Base-by-base conservation (phyloP, 1,140 invertebrate genomes). In the Hormaphis cornu region DNA sequence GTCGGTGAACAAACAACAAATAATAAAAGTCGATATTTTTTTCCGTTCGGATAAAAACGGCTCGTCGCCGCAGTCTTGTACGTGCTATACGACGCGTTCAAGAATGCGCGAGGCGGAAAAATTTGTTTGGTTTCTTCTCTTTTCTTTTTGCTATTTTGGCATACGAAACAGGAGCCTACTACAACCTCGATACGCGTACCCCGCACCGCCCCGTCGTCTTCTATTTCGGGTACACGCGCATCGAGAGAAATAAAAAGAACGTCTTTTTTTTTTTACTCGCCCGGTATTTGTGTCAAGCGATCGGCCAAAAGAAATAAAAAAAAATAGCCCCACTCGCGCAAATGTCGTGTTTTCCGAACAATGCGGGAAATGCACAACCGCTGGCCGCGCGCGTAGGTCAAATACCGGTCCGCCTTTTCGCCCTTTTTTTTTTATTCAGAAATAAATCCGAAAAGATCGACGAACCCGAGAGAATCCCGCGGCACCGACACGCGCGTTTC, bases 351-450 rank as follows among this genome's bases (percentile, higher is more conserved):
- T 66, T 66, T 66, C 40, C 28, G 30, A 66, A 66, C 61, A 66
- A 66, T 66, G 61, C 61, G 61, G 61, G 61, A 66, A 66, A 66
- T 66, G 61, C 61, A 20, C 59, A 63, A 63, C 59, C 59, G 59
- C 61, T 66, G 61, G 61, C 61, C 20, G 28, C 28, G 26, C 26
- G 44, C 44, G 61, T 50, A 66, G 61, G 61, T 66, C 61, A 22
- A 48, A 66, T 66, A 66, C 61, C 61, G 28, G 42, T 16, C 4
- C 61, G 28, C 42, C 44, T 48, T 48, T 66, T 50, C 61, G 44
- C 61, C 30, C 44, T 66, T 66, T n/a, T n/a, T n/a, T n/a, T n/a
- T n/a, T 66, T 48, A 40, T 58, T 66, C 61, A 18, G 35, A 66
- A 66, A 66, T 66, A 66, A 66, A 66, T 66, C 61, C 61, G n/a